phyloP scores from a whole-genome alignment of 2,113 vertebrate species.

The Ramphastos sulfuratus region DNA sequence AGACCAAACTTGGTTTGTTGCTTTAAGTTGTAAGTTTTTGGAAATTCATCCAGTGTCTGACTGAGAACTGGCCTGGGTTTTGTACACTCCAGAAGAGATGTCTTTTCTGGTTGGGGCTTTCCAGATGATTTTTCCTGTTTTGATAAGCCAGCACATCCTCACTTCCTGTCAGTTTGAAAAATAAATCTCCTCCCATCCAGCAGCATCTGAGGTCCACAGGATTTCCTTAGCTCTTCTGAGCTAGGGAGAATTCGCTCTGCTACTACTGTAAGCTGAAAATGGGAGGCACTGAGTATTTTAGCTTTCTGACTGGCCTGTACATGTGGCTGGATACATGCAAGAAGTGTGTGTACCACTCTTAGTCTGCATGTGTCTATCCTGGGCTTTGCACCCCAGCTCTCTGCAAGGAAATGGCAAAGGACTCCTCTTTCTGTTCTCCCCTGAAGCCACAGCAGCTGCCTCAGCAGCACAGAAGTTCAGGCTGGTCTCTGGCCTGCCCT shows the following conservation, averaged over 20 bases:
- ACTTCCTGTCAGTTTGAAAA: not conserved
- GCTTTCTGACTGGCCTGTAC: not conserved
- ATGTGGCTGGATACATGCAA: not conserved
- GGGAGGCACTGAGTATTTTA: not conserved
- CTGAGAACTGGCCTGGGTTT: not conserved
- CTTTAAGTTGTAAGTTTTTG: not conserved
- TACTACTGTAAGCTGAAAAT: not conserved
- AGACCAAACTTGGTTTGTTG: not conserved
- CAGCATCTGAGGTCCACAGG: not conserved
- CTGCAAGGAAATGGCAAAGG: not conserved
- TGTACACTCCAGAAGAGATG: not conserved
- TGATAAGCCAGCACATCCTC: not conserved
- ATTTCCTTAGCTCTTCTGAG: not conserved
- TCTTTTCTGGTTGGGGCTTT: not conserved
- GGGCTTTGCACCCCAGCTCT: not conserved
- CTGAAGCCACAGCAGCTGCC: not conserved
- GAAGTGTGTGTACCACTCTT: not conserved
- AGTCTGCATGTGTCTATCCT: not conserved
- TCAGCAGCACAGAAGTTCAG: fast-evolving
- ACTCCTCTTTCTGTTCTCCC: not conserved
- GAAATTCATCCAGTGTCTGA: not conserved
- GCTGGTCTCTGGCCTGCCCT: not conserved
- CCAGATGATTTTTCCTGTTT: not conserved
- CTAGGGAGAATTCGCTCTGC: not conserved
- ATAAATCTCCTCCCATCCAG: not conserved